These are phyloP conservation scores for Adineta ricciae DNA, from an alignment of 2,888 invertebrate genomes.

Conservation along the genomic window DNA sequence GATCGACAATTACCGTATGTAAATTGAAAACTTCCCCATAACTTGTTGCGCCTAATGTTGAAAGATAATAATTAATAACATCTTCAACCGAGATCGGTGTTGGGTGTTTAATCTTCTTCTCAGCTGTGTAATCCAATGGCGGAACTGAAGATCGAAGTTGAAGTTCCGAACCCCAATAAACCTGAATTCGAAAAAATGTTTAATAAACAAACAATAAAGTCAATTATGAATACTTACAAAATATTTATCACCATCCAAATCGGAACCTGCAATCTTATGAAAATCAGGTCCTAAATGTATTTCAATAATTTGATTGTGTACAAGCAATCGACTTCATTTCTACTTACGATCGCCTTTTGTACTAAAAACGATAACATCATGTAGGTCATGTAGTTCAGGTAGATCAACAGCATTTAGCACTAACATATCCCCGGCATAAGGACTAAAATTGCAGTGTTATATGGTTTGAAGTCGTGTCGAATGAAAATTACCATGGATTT, in stretches of 20 bases:
- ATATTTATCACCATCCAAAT: slow-evolving; percentile 15
- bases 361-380: not conserved
- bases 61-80: not conserved
- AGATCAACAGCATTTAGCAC: not conserved
- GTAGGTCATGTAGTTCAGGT: not conserved
- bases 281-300: not conserved
- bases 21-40: not conserved
- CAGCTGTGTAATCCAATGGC: not conserved
- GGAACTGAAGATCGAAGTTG: not conserved
- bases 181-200: not conserved
- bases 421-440: not conserved
- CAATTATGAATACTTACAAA: not conserved
- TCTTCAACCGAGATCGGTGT: not conserved
- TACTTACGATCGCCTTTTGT: not conserved
- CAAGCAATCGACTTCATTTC: not conserved
- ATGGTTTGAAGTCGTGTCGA: not conserved
- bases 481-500: not conserved
- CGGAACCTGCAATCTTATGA: not conserved
- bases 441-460: not conserved
- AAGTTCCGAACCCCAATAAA: not conserved
- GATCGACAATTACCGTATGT: not conserved
- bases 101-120: no score
- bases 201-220: no score
- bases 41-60: not conserved
- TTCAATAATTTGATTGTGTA: not conserved